Conservation (phyloP, 2,113 vertebrate species). For the Psettodes erumei region DNA sequence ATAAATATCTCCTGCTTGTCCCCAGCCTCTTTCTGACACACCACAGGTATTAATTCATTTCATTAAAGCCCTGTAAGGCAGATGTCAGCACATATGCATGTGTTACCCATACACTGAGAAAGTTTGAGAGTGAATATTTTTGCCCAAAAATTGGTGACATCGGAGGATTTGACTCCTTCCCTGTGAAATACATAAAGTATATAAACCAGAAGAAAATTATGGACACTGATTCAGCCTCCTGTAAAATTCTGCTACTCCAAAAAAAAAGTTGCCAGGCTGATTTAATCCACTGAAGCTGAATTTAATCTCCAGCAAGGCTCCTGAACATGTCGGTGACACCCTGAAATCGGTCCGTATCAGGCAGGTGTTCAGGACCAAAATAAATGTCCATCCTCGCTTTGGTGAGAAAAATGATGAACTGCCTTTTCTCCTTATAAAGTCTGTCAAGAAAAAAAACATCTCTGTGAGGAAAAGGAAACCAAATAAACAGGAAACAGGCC, state of each 20-base stretch:
- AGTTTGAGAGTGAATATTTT: not conserved
- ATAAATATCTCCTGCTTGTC: not conserved
- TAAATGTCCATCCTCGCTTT: slow-evolving; percentile 27
- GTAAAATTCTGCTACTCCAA: not conserved
- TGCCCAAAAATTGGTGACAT: not conserved
- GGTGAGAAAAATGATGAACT: slow-evolving; percentile 54
- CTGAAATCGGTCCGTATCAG: slow-evolving; percentile 9
- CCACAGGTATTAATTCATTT: not conserved
- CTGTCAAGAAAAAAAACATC: slow-evolving; percentile 43
- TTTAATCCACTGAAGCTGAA: no score
- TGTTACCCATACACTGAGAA: slow-evolving; percentile 1
- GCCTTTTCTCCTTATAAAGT: slow-evolving; percentile 11
- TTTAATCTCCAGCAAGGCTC: slow-evolving; percentile 6
- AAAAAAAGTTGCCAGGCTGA: slow-evolving; percentile 16
- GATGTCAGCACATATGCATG: slow-evolving; percentile 14
- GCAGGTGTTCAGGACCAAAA: slow-evolving; percentile 6
- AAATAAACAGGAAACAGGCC: slow-evolving; percentile 53
- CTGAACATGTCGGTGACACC: slow-evolving; percentile 17
- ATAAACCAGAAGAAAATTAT: not conserved
- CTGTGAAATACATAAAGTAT: not conserved
- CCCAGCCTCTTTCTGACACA: not conserved
- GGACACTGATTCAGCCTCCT: not conserved
- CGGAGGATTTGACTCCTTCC: not conserved
- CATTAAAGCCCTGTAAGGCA: slow-evolving; percentile 9
- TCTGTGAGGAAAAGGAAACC: slow-evolving; percentile 36